phyloP scores from a whole-genome alignment of 1,140 invertebrate species.

The Leptopilina boulardi region DNA sequence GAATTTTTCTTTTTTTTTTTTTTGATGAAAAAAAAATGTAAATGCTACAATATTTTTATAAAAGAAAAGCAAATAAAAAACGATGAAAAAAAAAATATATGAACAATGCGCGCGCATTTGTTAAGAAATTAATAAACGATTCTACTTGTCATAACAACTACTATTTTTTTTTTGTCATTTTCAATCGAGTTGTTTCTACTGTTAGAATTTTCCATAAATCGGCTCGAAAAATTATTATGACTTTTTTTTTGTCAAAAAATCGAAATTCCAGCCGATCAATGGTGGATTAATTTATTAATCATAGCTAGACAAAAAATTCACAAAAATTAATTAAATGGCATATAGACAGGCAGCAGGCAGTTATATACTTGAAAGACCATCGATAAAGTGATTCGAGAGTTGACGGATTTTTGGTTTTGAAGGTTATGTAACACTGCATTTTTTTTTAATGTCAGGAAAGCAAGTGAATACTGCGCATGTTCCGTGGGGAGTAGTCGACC shows the following conservation, averaged over 20 bases:
- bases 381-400: slow-evolving; percentile 58
- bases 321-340: slow-evolving; percentile 60
- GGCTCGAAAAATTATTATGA: neutral
- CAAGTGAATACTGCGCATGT: too few relatives aligned
- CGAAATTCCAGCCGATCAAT: slow-evolving; percentile 58
- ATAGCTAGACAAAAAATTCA: slow-evolving; percentile 50
- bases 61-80: slow-evolving; percentile 40
- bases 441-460: too few relatives aligned
- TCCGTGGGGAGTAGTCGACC: too few relatives aligned
- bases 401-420: too few relatives aligned
- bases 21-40: neutral
- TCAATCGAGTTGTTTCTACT: slow-evolving; percentile 6
- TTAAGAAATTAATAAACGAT: slow-evolving; percentile 41
- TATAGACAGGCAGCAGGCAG: slow-evolving; percentile 74
- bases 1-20: too few relatives aligned
- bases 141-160: slow-evolving; percentile 56
- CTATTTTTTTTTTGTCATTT: too few relatives aligned
- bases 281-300: slow-evolving; percentile 42
- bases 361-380: slow-evolving; percentile 64
- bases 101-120: slow-evolving; percentile 41
- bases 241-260: slow-evolving; percentile 46
- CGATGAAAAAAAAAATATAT: slow-evolving; percentile 50
- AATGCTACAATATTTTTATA: slow-evolving; percentile 32
- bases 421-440: too few relatives aligned
- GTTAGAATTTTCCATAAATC: neutral